A percentile compares a stretch with the other conserved stretches of the same genome.
Evolutionary conservation across 2,113 vertebrate species (phyloP).

Genomic region (Tragelaphus scriptus): DNA sequence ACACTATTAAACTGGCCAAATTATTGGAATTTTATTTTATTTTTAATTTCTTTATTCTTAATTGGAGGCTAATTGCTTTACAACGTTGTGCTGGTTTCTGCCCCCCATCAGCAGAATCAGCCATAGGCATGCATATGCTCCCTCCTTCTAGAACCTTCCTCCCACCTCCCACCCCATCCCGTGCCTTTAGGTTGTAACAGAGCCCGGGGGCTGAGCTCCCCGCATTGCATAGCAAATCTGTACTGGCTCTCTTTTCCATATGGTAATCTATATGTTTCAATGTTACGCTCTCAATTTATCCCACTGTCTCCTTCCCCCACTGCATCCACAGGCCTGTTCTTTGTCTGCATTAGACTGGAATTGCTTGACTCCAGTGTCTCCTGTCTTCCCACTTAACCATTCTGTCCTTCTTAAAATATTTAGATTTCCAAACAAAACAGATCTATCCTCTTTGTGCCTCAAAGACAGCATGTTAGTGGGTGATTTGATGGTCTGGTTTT

Average conservation of each 20-base stretch:
- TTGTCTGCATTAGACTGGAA: not conserved
- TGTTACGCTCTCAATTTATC: not conserved
- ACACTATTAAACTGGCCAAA: not conserved
- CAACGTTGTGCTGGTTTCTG: not conserved
- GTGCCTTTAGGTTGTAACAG: not conserved
- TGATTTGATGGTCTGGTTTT: not conserved
- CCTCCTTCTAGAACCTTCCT: not conserved
- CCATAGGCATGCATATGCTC: not conserved
- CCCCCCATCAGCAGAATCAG: not conserved
- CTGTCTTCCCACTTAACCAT: not conserved
- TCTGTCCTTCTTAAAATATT: conserved; percentile 10
- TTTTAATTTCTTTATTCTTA: not conserved
- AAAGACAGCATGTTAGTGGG: not conserved
- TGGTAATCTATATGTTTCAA: not conserved
- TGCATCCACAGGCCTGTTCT: not conserved
- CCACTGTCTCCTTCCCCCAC: not conserved
- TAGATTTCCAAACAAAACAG: not conserved
- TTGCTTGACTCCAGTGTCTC: not conserved
- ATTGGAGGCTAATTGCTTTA: not conserved
- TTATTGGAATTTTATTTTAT: not conserved
- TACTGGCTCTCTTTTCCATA: not conserved
- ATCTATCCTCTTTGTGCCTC: not conserved
- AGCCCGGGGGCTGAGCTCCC: not conserved
- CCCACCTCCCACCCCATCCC: not conserved
- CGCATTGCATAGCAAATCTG: not conserved